Evolutionary conservation across 2,797 vertebrate genomes (phyloP).

Genomic region (Hydrolagus colliei): DNA sequence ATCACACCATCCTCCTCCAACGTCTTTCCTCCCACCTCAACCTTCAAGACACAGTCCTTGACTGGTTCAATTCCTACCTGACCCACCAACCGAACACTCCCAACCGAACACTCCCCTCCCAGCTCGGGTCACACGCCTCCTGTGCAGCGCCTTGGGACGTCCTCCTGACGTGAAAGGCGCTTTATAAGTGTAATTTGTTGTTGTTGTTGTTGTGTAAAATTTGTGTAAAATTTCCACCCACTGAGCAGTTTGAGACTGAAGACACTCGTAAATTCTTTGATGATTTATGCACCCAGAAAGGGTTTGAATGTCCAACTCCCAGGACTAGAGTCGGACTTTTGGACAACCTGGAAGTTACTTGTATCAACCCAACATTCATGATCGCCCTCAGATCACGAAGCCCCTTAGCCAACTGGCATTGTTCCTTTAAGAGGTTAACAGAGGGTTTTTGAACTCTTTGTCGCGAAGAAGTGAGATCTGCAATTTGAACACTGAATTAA

Average conservation of each 20-base stretch:
- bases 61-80: no score
- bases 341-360: slow-evolving; percentile 87
- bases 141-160: no score
- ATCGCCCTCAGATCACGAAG: slow-evolving; percentile 97
- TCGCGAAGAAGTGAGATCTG: slow-evolving; percentile 96
- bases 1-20: no score
- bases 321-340: slow-evolving; percentile 90
- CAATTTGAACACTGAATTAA: slow-evolving; percentile 93
- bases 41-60: no score
- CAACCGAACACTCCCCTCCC: no score
- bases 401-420: slow-evolving; percentile 94
- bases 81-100: no score
- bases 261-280: slow-evolving; percentile 89
- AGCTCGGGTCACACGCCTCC: no score
- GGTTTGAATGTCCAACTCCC: slow-evolving; percentile 80
- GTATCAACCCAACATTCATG: slow-evolving; percentile 87
- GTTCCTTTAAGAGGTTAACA: slow-evolving; percentile 74
- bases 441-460: slow-evolving; percentile 97
- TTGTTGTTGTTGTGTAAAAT: slow-evolving; percentile 70
- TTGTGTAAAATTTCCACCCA: slow-evolving; percentile 88
- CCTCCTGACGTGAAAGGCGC: no score
- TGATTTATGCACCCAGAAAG: slow-evolving; percentile 72
- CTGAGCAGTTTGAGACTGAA: slow-evolving; percentile 63
- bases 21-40: no score
- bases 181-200: no score